Percentiles rank a stretch among this genome's conserved stretches.
Evolutionary conservation across 2,888 invertebrate species (phyloP).

Genomic region (Gandaritis pyraliata): DNA sequence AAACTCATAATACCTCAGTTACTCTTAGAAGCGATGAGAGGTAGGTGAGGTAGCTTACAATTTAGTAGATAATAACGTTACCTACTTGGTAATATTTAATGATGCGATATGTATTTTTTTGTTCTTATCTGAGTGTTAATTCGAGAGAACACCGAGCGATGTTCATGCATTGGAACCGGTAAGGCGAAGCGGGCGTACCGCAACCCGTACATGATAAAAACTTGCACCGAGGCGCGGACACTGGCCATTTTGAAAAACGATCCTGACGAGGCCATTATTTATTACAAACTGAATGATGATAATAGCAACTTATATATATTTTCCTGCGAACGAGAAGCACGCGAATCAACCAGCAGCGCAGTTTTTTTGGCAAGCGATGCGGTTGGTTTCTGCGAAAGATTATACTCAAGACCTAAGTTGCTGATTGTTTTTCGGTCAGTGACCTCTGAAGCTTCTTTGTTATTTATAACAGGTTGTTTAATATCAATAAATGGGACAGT

Average conservation of each 20-base stretch:
- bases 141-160: constrained; percentile 55
- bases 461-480: constrained; percentile 63
- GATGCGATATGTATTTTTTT: constrained; percentile 56
- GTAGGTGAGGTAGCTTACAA: constrained; percentile 1
- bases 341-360: constrained; percentile 53
- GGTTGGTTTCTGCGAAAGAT: constrained; percentile 77
- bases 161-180: constrained; percentile 72
- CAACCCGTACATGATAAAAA: constrained; percentile 59
- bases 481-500: constrained; percentile 60
- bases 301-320: constrained; percentile 67
- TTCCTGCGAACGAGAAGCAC: constrained; percentile 55
- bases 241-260: constrained; percentile 65
- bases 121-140: constrained; percentile 54
- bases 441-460: constrained; percentile 62
- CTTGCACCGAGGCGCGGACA: constrained; percentile 54
- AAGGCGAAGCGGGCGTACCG: constrained; percentile 48
- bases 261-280: constrained; percentile 66
- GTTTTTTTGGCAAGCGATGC: constrained; percentile 76
- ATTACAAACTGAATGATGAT: constrained; percentile 71
- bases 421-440: constrained; percentile 80
- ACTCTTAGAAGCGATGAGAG: constrained; percentile 9
- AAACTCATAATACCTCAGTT: constrained; percentile 14
- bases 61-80: background rate
- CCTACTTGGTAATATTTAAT: constrained; percentile 42
- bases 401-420: constrained; percentile 77